Evolutionary conservation across 2,797 vertebrate genomes (phyloP), one percentile per base, ranked within the genome.

Genomic region (Chrosomus eos): DNA sequence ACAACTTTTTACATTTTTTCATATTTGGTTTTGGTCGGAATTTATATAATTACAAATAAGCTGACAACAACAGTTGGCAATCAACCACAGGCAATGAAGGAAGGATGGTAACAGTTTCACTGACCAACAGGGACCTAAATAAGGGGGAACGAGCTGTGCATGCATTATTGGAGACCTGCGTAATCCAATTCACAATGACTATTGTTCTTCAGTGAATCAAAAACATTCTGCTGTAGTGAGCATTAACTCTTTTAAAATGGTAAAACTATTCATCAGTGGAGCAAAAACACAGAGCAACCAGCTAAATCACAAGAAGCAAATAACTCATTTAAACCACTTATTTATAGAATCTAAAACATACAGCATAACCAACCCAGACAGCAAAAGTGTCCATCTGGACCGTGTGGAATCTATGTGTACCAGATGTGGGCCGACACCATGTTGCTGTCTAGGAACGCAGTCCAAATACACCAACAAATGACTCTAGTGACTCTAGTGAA

Each of bases 41-140:
- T 75, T 53, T 51, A 64, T 48, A 45, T 7, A 33, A 21, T 67
- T 53, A 76, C 28, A 83, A 75, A 83, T 36, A 74, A 8, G 36
- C 19, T 5, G 36, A 38, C n/a, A 38, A 55, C 13, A 23, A 64
- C 38, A 18, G 48, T 16, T 48, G 45, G 14, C 45, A 48, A 48
- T 74, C 18, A 74, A 74, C 9, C 43, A 53, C 45, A 53, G 19
- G 19, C 18, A 53, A 53, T 21, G 10, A 43, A 64, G 7, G 2
- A 31, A 38, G 16, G 11, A 28, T 64, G 38, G 21, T 16, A 40
- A 62, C 38, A 23, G 70, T 51, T 72, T 71, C 16, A 51, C 43
- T 31, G 18, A 26, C 16, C 9, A 13, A 51, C 45, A 28, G 7
- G 7, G 43, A 70, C 11, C 21, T 40, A 70, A n/a, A 70, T 40